Evolutionary conservation across 2,888 invertebrate species (phyloP).

Genomic region (Maniola hyperantus): DNA sequence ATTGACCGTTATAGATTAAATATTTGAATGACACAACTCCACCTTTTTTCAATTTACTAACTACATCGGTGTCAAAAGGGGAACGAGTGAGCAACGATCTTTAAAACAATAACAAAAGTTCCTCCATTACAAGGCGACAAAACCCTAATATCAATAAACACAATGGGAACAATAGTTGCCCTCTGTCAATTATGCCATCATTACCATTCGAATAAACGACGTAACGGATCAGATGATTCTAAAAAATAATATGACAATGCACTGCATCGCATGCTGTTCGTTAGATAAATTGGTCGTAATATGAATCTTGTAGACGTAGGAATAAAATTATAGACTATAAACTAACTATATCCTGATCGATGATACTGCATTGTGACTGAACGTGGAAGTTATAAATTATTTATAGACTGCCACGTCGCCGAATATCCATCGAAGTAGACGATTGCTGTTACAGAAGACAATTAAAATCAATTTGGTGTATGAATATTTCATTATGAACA

Average conservation of each 20-base stretch:
- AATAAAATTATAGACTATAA: conserved; percentile 55
- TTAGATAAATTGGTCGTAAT: conserved; percentile 49
- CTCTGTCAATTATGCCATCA: conserved; percentile 82
- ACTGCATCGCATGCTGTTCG: conserved; percentile 46
- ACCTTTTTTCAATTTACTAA: conserved; percentile 70
- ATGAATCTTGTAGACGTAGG: conserved; percentile 53
- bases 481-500: conserved; percentile 9
- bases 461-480: conserved; percentile 20
- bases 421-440: conserved; percentile 43
- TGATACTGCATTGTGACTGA: conserved; percentile 66
- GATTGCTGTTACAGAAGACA: conserved; percentile 10
- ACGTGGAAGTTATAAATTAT: conserved; percentile 68
- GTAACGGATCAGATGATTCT: conserved; percentile 76
- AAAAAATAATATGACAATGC: conserved; percentile 71
- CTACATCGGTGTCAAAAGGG: conserved; percentile 51
- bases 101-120: conserved; percentile 70
- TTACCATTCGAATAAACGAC: conserved; percentile 80
- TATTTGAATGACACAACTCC: conserved; percentile 65
- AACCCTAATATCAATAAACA: conserved; percentile 78
- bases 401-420: conserved; percentile 61
- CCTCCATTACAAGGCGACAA: conserved; percentile 79
- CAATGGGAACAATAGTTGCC: conserved; percentile 80
- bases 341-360: conserved; percentile 41
- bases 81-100: conserved; percentile 61
- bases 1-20: conserved; percentile 30